These are phyloP conservation scores for Phymanthus crucifer DNA, from an alignment of 92 coral and sea anemone species.

Conservation along the genomic window DNA sequence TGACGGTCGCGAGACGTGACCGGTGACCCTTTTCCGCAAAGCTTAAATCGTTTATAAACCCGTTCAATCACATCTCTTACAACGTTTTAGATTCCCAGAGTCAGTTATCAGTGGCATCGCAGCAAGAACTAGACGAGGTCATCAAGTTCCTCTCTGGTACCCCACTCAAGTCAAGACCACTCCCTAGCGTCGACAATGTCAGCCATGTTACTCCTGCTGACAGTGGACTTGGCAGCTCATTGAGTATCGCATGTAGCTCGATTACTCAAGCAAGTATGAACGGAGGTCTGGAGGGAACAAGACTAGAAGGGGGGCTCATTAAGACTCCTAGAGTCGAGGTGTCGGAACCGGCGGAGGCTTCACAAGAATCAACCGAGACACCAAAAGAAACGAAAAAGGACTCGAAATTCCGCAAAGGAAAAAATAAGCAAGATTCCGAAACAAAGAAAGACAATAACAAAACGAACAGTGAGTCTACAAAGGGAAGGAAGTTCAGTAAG, in stretches of 20 bases:
- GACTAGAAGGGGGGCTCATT: background rate
- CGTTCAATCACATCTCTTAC: background rate
- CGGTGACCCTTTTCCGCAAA: background rate
- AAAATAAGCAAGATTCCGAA: conserved; percentile 36
- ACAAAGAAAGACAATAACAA: conserved; percentile 22
- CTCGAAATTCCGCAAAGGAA: conserved; percentile 23
- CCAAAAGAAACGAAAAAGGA: conserved; percentile 19
- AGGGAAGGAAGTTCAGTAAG: conserved; percentile 18
- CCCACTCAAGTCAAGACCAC: conserved; percentile 60
- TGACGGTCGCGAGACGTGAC: background rate
- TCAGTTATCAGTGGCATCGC: conserved; percentile 93
- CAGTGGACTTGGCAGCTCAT: conserved; percentile 83
- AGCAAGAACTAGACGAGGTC: conserved; percentile 92
- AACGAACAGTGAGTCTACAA: background rate
- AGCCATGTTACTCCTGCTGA: conserved; percentile 85
- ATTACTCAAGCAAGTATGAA: conserved; percentile 39
- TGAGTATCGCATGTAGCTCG: conserved; percentile 65
- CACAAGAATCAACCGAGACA: conserved; percentile 2
- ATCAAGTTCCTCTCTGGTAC: conserved; percentile 97
- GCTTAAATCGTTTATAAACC: background rate
- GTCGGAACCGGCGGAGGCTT: conserved; percentile 9
- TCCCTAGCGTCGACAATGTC: conserved; percentile 60
- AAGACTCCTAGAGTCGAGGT: conserved; percentile 26
- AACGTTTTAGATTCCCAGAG: conserved; percentile 69
- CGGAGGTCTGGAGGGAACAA: background rate